Evolutionary conservation across 2,797 vertebrate species (phyloP).

Genomic region (Ataeniobius toweri): DNA sequence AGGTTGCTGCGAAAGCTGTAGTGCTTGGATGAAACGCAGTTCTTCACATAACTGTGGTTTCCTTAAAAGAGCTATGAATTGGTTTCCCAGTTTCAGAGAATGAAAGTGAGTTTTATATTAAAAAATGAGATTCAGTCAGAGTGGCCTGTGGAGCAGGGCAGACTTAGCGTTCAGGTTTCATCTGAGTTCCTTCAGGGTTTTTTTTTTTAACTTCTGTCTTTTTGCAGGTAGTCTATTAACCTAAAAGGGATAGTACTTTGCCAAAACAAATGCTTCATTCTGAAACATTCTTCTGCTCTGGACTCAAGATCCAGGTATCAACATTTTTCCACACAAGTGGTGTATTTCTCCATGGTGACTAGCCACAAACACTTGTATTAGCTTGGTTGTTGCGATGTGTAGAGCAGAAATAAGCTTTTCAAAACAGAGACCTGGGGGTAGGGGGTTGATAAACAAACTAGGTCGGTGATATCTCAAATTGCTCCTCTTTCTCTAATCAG

Average conservation of each 20-base stretch:
- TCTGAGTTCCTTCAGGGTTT: constrained; percentile 19
- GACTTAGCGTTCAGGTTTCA: constrained; percentile 31
- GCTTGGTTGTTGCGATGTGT: constrained; percentile 15
- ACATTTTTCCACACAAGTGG: constrained; percentile 49
- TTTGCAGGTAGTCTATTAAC: constrained; percentile 39
- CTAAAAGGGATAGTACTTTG: constrained; percentile 49
- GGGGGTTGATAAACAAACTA: constrained; percentile 64
- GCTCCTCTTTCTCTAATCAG: constrained; percentile 74
- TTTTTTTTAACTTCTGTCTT: constrained; percentile 18
- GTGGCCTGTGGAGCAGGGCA: constrained; percentile 13
- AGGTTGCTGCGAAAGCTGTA: constrained; percentile 45
- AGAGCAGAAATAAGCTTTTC: constrained; percentile 39
- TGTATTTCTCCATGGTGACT: constrained; percentile 42
- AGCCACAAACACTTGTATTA: constrained; percentile 22
- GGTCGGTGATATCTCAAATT: constrained; percentile 57
- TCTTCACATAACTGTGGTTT: constrained; percentile 26
- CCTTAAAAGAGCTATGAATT: constrained; percentile 49
- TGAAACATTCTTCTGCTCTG: constrained; percentile 22
- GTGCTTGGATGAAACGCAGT: constrained; percentile 26
- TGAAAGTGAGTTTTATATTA: constrained; percentile 18
- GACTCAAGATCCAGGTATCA: constrained; percentile 33
- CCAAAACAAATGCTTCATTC: constrained; percentile 63
- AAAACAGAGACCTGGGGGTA: constrained; percentile 31
- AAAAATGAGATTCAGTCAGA: constrained; percentile 25
- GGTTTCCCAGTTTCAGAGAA: constrained; percentile 56